A percentile compares a stretch with the other conserved stretches of the same genome.
phyloP scores from a whole-genome alignment of 2,797 vertebrate genomes.

The Mustela erminea region DNA sequence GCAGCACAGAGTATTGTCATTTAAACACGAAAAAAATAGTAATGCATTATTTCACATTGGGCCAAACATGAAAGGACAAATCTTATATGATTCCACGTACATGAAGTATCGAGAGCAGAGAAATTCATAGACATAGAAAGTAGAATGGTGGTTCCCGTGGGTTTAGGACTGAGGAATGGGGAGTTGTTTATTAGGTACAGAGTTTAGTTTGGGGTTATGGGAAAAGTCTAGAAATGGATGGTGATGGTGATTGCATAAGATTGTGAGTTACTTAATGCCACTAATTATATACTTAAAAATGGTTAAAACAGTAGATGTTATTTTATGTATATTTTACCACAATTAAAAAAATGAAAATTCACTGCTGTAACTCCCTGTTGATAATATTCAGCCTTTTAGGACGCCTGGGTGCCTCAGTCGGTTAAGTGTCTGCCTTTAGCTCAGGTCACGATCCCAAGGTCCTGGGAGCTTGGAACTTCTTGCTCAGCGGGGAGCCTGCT shows the following conservation, averaged over 20 bases:
- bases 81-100: neutral
- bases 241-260: neutral
- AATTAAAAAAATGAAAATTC: neutral
- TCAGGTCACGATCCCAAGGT: neutral
- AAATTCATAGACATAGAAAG: neutral
- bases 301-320: neutral
- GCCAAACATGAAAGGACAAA: neutral
- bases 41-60: neutral
- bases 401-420: neutral
- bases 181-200: neutral
- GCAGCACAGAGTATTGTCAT: neutral
- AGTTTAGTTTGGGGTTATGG: neutral
- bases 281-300: neutral
- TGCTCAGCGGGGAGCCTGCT: neutral
- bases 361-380: neutral
- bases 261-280: neutral
- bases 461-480: neutral
- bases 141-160: neutral
- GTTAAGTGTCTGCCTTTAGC: neutral
- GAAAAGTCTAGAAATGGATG: neutral
- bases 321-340: neutral
- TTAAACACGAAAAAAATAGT: neutral
- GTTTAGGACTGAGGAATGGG: neutral
- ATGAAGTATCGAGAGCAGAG: neutral
- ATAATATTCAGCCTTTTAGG: neutral